Evolutionary conservation across 2,888 invertebrate genomes (phyloP).

Genomic region (Eulithis testata): DNA sequence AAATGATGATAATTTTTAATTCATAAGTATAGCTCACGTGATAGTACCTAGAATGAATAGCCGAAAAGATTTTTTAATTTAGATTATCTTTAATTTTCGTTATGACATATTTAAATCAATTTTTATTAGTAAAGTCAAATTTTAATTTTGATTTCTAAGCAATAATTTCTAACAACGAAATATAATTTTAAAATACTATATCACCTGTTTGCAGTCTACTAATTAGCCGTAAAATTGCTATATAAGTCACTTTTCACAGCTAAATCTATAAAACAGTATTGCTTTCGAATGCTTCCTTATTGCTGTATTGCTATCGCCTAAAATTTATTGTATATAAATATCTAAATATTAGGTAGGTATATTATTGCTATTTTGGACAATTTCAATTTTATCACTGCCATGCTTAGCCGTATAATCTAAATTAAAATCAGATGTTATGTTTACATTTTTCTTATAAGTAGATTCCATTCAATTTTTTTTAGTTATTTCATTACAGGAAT

Average conservation of each 20-base stretch:
- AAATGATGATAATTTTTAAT: conserved; percentile 8
- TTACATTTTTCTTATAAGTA: conserved; percentile 13
- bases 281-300: conserved; percentile 52
- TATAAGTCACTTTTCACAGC: conserved; percentile 52
- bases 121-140: not conserved
- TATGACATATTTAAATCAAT: conserved; percentile 17
- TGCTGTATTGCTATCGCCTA: conserved; percentile 54
- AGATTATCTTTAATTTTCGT: not conserved
- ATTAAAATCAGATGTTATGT: conserved; percentile 22
- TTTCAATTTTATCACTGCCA: conserved; percentile 61
- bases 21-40: conserved; percentile 19
- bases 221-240: conserved; percentile 58
- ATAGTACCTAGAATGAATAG: conserved; percentile 20
- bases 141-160: conserved; percentile 51
- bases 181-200: conserved; percentile 58
- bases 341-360: conserved; percentile 37
- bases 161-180: conserved; percentile 46
- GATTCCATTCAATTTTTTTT: conserved; percentile 7
- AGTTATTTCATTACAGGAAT: conserved; percentile 15
- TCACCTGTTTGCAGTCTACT: conserved; percentile 74
- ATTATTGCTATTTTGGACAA: conserved; percentile 71
- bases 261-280: conserved; percentile 62
- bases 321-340: conserved; percentile 31
- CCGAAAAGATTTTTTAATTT: conserved; percentile 27
- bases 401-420: conserved; percentile 36